Evolutionary conservation across 2,888 invertebrate genomes (phyloP).

Genomic region (Noctua fimbriata): DNA sequence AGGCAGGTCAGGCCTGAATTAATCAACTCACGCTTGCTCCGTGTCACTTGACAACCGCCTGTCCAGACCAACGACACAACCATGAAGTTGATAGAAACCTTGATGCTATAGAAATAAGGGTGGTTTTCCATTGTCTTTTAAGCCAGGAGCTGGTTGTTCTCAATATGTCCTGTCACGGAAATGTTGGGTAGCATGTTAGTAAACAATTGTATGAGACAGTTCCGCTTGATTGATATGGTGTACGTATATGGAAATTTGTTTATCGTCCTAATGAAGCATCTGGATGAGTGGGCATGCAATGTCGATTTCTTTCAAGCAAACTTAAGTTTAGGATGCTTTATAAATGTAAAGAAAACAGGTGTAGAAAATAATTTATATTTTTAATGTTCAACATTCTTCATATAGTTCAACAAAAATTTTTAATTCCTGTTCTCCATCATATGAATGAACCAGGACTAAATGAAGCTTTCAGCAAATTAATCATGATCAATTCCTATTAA

Average conservation of each 20-base stretch:
- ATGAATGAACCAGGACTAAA: slow-evolving; percentile 20
- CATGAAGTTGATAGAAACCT: slow-evolving; percentile 40
- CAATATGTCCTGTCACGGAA: slow-evolving; percentile 64
- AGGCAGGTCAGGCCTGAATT: slow-evolving; percentile 77
- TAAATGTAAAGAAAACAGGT: not conserved
- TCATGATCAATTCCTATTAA: slow-evolving; percentile 68
- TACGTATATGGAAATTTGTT: slow-evolving; percentile 47
- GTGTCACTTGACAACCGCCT: slow-evolving; percentile 74
- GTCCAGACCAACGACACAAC: slow-evolving; percentile 61
- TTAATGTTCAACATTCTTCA: not conserved
- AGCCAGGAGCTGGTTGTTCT: slow-evolving; percentile 50
- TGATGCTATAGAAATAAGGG: slow-evolving; percentile 31
- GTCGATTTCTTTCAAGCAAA: not conserved
- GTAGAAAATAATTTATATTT: not conserved
- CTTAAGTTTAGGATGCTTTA: not conserved
- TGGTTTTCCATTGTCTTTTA: slow-evolving; percentile 17
- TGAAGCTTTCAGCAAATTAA: slow-evolving; percentile 56
- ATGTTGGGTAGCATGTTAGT: slow-evolving; percentile 67
- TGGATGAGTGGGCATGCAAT: not conserved
- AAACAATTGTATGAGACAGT: slow-evolving; percentile 68
- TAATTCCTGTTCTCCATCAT: not conserved
- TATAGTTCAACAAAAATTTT: not conserved
- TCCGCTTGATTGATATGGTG: slow-evolving; percentile 62
- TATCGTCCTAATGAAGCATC: slow-evolving; percentile 18
- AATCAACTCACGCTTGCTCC: slow-evolving; percentile 75